phyloP scores from a whole-genome alignment of 2,888 invertebrate species.

The Linhomoeus sp. region DNA sequence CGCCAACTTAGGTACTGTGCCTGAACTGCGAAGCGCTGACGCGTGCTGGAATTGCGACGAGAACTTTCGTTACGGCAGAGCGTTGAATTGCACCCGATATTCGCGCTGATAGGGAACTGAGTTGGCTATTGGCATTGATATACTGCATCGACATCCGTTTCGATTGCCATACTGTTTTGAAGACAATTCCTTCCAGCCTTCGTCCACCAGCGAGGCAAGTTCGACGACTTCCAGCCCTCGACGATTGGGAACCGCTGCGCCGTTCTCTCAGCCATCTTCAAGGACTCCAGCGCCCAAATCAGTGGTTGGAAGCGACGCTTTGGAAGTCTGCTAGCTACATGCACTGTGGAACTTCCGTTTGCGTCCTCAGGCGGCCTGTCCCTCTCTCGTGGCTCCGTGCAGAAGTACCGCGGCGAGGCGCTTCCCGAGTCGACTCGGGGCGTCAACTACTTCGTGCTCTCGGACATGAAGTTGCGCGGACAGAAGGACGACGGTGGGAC shows the following conservation, averaged over 20 bases:
- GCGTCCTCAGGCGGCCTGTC: conserved; percentile 3
- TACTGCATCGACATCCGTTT: neutral
- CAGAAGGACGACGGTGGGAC: conserved; percentile 1
- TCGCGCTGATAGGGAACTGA: no score
- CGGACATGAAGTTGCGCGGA: conserved; percentile 4
- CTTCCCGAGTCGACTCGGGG: neutral
- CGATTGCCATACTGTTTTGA: neutral
- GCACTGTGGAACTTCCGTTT: no score
- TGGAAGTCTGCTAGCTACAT: neutral
- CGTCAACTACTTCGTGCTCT: conserved; percentile 2
- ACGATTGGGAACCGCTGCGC: conserved; percentile 23
- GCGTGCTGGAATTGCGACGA: no score
- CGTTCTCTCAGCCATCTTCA: conserved; percentile 19
- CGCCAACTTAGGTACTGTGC: conserved; percentile 55
- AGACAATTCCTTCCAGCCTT: conserved; percentile 41
- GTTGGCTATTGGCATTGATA: no score
- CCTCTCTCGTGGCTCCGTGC: no score
- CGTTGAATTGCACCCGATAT: no score
- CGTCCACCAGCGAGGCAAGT: conserved; percentile 55
- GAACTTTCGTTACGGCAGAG: no score
- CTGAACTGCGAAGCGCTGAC: no score
- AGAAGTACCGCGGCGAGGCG: neutral
- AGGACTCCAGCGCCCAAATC: conserved; percentile 27
- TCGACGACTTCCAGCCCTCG: conserved; percentile 41
- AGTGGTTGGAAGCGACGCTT: conserved; percentile 22